These are phyloP conservation scores for Cyrtodaria siliqua DNA, from an alignment of 2,888 invertebrate genomes.

Conservation along the genomic window DNA sequence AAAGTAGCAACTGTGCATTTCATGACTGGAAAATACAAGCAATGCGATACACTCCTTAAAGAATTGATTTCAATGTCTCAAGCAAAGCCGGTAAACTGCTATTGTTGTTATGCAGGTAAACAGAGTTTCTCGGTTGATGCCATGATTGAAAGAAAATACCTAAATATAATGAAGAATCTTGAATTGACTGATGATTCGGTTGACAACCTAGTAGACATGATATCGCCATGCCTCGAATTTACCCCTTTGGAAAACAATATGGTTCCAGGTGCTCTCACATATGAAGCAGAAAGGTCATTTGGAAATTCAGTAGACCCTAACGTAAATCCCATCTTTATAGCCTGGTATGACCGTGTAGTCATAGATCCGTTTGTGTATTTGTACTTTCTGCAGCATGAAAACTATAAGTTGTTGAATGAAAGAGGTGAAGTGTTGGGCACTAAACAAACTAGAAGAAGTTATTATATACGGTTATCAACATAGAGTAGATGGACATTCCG, in stretches of 20 bases:
- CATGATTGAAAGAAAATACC: neutral
- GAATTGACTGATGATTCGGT: too few relatives aligned
- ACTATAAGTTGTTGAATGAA: neutral
- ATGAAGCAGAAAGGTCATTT: neutral
- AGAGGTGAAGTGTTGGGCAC: neutral
- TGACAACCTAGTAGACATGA: neutral
- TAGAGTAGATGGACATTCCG: neutral
- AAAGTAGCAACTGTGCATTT: too few relatives aligned
- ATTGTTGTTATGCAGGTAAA: too few relatives aligned
- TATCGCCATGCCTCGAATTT: neutral
- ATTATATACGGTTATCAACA: neutral
- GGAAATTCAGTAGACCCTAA: too few relatives aligned
- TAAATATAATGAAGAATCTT: too few relatives aligned
- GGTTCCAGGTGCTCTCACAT: neutral
- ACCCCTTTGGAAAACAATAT: neutral
- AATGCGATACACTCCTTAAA: too few relatives aligned
- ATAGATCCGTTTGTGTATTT: too few relatives aligned
- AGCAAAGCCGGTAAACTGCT: too few relatives aligned
- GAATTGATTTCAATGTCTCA: too few relatives aligned
- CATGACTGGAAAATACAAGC: too few relatives aligned
- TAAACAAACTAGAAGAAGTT: neutral
- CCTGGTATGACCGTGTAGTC: slow-evolving; percentile 20
- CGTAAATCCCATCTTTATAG: neutral
- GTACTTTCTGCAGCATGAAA: too few relatives aligned
- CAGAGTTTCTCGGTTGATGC: too few relatives aligned